Evolutionary conservation across 2,888 invertebrate genomes (phyloP), one percentile per base, ranked within the genome.

Genomic region (Rugalucina vietnamica): DNA sequence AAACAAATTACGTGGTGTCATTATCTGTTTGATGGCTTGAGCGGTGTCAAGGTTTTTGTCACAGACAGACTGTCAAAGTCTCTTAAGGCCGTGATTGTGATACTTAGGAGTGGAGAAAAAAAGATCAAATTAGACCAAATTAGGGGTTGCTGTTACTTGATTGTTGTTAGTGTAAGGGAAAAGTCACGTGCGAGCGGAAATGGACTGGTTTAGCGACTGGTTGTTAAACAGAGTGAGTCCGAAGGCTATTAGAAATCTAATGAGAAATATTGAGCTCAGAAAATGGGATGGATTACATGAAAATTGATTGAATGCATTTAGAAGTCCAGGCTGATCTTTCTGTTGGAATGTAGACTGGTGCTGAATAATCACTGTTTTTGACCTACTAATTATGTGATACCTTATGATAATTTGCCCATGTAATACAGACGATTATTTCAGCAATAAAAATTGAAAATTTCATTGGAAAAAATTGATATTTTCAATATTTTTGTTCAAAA

Each of bases 91-190:
- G 18, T 65, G 65, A 65, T 65, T 65, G 32, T 12, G 54, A n/a
- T 54, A n/a, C n/a, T 60, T 60, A 60, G 43, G 29, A 60, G 10
- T 27, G 60, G 60, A 60, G n/a, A n/a, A n/a, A 60, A 60, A 24
- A 60, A 24, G 60, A 60, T 60, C 29, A 27, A 60, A 60, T 60
- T 60, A 60, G 60, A n/a, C 18, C 60, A 60, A 60, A 60, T 60
- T 60, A 60, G n/a, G 18, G 24, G 24, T 14, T 60, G 60, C 60
- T 60, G 24, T 60, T 27, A 60, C 27, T 5, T 14, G 43, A 43
- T 43, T 43, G 43, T 43, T 43, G 43, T 43, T 43, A 43, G 43
- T 43, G 43, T 43, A 18, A 18, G 43, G 43, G 43, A 43, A 18
- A 8, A 43, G 43, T 12, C 43, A 43, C 43, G 43, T 43, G 43